Conservation (phyloP, 1,140 invertebrate species). For the Formica selysi region DNA sequence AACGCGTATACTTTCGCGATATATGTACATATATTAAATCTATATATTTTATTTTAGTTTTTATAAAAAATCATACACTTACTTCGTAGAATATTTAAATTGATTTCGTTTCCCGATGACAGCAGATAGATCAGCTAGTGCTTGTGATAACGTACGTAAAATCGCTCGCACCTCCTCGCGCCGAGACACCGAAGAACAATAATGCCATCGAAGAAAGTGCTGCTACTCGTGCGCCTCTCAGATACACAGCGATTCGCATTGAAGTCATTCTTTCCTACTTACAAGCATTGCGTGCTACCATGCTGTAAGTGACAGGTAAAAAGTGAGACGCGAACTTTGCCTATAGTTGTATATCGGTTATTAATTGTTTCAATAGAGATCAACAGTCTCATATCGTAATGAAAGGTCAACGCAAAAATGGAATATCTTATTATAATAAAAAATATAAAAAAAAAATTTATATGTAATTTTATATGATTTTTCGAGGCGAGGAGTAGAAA, state of each 20-base stretch:
- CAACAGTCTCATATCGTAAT: no score
- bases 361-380: no score
- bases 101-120: neutral
- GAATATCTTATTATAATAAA: no score
- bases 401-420: no score
- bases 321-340: neutral
- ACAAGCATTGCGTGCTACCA: neutral
- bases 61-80: constrained; percentile 17
- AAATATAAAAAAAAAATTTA: no score
- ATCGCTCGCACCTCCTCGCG: constrained; percentile 61
- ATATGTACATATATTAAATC: neutral
- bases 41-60: neutral
- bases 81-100: constrained; percentile 26
- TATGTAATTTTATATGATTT: no score
- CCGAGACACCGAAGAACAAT: constrained; percentile 82
- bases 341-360: no score
- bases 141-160: neutral
- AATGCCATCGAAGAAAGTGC: constrained; percentile 77
- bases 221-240: constrained; percentile 18
- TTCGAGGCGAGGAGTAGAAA: no score
- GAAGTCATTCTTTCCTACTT: constrained; percentile 65
- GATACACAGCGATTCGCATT: constrained; percentile 61
- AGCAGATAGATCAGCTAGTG: neutral
- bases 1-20: neutral
- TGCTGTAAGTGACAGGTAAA: constrained; percentile 29